Evolutionary conservation across 2,113 vertebrate species (phyloP).

Genomic region (Chrysochloris asiatica): DNA sequence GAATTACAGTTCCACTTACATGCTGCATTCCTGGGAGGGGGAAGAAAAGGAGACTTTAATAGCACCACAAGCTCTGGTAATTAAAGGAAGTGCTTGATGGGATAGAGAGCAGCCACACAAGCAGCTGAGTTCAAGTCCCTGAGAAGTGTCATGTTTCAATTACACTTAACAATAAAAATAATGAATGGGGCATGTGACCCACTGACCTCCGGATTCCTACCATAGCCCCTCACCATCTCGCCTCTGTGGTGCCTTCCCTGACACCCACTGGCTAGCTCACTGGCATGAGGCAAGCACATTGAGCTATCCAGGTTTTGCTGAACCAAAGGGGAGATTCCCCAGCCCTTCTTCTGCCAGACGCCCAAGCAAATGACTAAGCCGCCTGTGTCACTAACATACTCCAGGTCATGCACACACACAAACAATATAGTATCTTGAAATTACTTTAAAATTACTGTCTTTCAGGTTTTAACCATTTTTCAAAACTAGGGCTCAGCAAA

Average conservation of each 20-base stretch:
- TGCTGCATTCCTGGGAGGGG: background rate
- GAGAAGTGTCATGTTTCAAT: background rate
- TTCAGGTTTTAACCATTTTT: slow-evolving; percentile 71
- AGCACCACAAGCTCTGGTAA: background rate
- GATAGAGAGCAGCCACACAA: background rate
- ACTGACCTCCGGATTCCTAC: slow-evolving; percentile 5
- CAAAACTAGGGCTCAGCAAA: slow-evolving; percentile 54
- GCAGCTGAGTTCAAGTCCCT: background rate
- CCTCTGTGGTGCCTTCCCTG: background rate
- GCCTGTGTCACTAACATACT: slow-evolving; percentile 62
- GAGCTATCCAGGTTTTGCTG: background rate
- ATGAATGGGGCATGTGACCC: background rate
- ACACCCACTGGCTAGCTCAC: background rate
- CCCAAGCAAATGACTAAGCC: background rate
- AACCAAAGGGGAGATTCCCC: background rate
- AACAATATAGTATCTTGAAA: slow-evolving; percentile 72
- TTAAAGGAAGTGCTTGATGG: background rate
- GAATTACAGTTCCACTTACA: background rate
- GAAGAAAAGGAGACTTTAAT: background rate
- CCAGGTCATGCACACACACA: slow-evolving; percentile 55
- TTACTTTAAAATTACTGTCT: slow-evolving; percentile 69
- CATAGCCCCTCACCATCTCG: background rate
- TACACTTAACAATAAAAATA: slow-evolving; percentile 34
- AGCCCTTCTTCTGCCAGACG: background rate
- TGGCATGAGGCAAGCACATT: background rate